Evolutionary conservation across 2,888 invertebrate genomes (phyloP).

Genomic region (Sialis fuliginosa): DNA sequence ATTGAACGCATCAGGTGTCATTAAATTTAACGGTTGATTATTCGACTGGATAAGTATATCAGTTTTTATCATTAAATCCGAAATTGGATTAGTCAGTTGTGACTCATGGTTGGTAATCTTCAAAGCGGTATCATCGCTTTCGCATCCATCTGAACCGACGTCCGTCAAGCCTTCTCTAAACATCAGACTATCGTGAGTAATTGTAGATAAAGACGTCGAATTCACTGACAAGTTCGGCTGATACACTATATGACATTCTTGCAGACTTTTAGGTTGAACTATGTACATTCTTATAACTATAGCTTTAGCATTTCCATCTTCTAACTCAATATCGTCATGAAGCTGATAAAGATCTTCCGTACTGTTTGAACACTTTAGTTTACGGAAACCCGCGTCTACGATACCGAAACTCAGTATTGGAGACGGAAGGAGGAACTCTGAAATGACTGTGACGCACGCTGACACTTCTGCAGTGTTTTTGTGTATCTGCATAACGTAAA

Average conservation of each 20-base stretch:
- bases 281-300: conserved; percentile 47
- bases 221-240: conserved; percentile 21
- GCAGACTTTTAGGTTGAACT: conserved; percentile 76
- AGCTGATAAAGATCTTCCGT: conserved; percentile 35
- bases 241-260: conserved; percentile 62
- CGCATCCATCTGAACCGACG: background rate
- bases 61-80: conserved; percentile 12
- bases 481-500: conserved; percentile 64
- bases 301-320: conserved; percentile 29
- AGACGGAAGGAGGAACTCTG: conserved; percentile 74
- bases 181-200: background rate
- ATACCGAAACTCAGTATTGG: conserved; percentile 82
- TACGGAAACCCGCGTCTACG: conserved; percentile 48
- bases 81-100: conserved; percentile 1
- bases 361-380: conserved; percentile 26
- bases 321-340: conserved; percentile 32
- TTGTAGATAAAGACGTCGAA: conserved; percentile 13
- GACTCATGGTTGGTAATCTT: background rate
- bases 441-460: conserved; percentile 54
- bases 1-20: conserved; percentile 78
- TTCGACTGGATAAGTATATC: conserved; percentile 16
- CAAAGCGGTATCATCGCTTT: background rate
- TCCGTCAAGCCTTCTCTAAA: conserved; percentile 6
- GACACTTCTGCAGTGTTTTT: conserved; percentile 36
- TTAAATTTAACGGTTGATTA: conserved; percentile 42